Evolutionary conservation across 2,888 invertebrate species (phyloP).

Genomic region (Chouioia cunea): DNA sequence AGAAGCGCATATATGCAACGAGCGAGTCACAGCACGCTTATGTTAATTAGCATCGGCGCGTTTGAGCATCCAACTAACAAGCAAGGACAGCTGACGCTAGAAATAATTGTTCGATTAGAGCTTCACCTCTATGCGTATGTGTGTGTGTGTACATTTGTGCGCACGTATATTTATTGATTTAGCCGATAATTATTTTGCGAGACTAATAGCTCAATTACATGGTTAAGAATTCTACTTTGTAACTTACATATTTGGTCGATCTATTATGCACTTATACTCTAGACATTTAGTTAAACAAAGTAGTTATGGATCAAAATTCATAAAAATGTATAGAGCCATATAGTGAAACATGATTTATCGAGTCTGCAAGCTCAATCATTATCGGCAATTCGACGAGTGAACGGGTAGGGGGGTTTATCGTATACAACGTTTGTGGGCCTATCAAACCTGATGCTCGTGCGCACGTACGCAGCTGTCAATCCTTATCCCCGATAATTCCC

Average conservation of each 20-base stretch:
- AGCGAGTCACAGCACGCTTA: too few species aligned
- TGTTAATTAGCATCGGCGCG: conserved; percentile 4
- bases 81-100: conserved; percentile 51
- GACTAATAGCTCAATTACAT: conserved; percentile 18
- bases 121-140: conserved; percentile 34
- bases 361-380: conserved; percentile 13
- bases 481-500: conserved; percentile 50
- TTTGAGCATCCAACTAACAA: conserved; percentile 37
- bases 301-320: too few species aligned
- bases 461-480: conserved; percentile 37
- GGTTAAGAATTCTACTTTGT: too few species aligned
- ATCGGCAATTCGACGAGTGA: neutral
- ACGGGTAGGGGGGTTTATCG: too few species aligned
- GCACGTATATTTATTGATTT: conserved; percentile 41
- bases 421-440: neutral
- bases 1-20: too few species aligned
- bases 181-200: conserved; percentile 60
- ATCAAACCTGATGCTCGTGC: neutral
- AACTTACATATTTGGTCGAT: too few species aligned
- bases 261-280: too few species aligned
- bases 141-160: too few species aligned
- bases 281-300: too few species aligned
- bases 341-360: conserved; percentile 4
- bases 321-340: too few species aligned
- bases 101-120: conserved; percentile 60